Conservation (phyloP, 2,888 invertebrate species). For the Rhopalosiphum nymphaeae region DNA sequence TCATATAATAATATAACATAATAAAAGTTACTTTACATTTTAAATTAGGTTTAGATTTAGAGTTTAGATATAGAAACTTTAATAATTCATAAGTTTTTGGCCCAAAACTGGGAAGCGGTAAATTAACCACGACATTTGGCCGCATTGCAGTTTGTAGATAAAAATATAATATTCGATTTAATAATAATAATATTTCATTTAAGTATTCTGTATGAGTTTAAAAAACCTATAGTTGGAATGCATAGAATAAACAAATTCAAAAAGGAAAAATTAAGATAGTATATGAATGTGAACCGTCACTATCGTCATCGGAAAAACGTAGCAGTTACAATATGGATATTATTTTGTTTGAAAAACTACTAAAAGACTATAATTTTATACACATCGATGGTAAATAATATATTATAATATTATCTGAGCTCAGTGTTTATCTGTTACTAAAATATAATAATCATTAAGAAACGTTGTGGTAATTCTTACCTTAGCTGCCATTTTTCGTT, state of each 20-base stretch:
- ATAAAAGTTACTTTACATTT: background rate
- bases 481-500: slow-evolving; percentile 36
- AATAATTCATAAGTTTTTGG: background rate
- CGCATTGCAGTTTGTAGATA: background rate
- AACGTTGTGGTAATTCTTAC: slow-evolving; percentile 3
- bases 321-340: background rate
- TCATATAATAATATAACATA: background rate
- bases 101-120: background rate
- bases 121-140: background rate
- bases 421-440: background rate
- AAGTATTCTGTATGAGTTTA: background rate
- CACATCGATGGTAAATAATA: background rate
- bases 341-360: background rate
- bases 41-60: background rate
- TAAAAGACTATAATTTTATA: background rate
- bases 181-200: too few species aligned
- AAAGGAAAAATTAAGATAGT: background rate
- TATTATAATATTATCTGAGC: background rate
- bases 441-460: background rate
- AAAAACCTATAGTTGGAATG: background rate
- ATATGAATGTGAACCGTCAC: background rate
- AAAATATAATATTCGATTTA: background rate
- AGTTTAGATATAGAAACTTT: background rate
- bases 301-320: background rate
- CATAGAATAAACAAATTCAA: background rate